Base-by-base conservation (phyloP, 2,797 vertebrate species). In the Molothrus ater region DNA sequence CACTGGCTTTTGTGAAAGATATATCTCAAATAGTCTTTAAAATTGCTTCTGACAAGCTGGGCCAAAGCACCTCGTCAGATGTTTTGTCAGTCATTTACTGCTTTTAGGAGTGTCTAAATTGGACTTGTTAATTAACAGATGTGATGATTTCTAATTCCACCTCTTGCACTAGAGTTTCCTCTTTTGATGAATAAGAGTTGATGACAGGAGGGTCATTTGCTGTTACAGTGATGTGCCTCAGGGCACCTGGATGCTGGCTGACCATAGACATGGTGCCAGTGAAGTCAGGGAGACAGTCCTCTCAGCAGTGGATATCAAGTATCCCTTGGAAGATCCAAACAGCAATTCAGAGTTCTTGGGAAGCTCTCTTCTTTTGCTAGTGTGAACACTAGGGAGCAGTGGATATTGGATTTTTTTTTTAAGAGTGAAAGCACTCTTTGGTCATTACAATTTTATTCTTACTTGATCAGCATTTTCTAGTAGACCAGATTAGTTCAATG, bases 361-460 rank as follows among this genome's bases (percentile, higher is more conserved):
- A 88, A 86, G 19, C 29, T 72, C 26, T 86, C 6, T 31, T 60
- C 29, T 42, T 83, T 73, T 42, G 38, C 32, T 34, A 43, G 3
- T 45, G 29, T 64, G 42, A 83, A 38, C 0, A 0, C 9, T 65
- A 42, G 42, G 13, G 38, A 79, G 36, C 5, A 43, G 25, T 1
- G 2, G 6, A 22, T 72, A 68, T 1, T 42, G 7, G 24, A 17
- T 25, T 21, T 20, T 21, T 70, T 63, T 71, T 60, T 40, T 32
- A 11, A 53, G 32, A 69, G 29, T n/a, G 63, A 78, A 89, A 74
- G 7, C 12, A 10, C 31, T 63, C 36, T 48, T 80, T 66, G 21
- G 12, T 68, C 24, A 45, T 63, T 47, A 32, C 8, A 34, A 7
- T 61, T 93, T 83, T 50, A 29, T 71, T 76, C 21, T 18, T 56